These are phyloP conservation scores for Keiferia lycopersicella DNA, from an alignment of 2,888 invertebrate genomes.

Conservation along the genomic window DNA sequence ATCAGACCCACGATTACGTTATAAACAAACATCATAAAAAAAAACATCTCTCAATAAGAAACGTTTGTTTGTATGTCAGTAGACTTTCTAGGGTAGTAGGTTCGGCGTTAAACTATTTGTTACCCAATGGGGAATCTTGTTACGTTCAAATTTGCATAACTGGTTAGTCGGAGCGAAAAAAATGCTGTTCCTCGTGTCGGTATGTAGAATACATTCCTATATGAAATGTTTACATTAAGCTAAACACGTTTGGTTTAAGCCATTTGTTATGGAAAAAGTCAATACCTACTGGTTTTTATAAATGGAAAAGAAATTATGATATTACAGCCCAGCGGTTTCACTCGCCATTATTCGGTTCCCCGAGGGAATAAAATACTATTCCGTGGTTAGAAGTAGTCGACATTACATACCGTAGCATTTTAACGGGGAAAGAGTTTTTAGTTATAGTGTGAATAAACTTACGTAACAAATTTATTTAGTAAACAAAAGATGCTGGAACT, in stretches of 20 bases:
- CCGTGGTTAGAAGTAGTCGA: background rate
- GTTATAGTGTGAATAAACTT: background rate
- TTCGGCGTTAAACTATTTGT: slow-evolving; percentile 23
- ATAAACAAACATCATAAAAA: slow-evolving; percentile 16
- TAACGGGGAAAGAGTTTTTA: too few species aligned
- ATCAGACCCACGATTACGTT: background rate
- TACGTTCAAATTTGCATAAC: slow-evolving; percentile 24
- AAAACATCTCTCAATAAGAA: slow-evolving; percentile 14
- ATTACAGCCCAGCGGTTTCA: too few species aligned
- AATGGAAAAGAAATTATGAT: too few species aligned
- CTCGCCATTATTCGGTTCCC: background rate
- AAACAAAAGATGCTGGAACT: background rate
- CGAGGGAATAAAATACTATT: background rate
- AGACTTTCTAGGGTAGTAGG: slow-evolving; percentile 25
- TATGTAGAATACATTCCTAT: slow-evolving; percentile 1
- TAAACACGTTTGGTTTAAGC: slow-evolving; percentile 1
- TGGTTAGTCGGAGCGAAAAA: slow-evolving; percentile 5
- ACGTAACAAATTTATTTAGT: too few species aligned
- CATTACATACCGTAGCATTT: background rate
- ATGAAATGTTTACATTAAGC: background rate
- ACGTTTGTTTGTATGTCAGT: slow-evolving; percentile 20
- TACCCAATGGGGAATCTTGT: slow-evolving; percentile 20
- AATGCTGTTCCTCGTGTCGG: background rate
- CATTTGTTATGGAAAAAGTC: background rate
- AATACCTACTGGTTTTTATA: background rate